Base-by-base conservation (phyloP, 1,140 invertebrate species). In the Diprion similis region DNA sequence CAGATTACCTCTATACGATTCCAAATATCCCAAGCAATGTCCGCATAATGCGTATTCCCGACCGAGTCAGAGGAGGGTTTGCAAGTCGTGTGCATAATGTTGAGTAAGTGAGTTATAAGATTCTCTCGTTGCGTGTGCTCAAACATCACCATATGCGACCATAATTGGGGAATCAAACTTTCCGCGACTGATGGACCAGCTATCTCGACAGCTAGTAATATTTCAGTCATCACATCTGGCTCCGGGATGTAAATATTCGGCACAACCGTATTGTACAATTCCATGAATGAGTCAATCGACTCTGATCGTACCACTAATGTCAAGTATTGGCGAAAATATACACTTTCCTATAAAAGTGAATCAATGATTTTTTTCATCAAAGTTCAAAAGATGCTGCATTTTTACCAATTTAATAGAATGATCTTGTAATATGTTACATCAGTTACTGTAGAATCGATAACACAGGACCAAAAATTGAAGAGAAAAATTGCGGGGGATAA, bases 221-320 rank as follows among this genome's bases (percentile, higher is more conserved):
- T 89, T 88, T 94, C 91, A 79, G 89, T 88, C 89, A 95, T 93
- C 3, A 95, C 90, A 18, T 84, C 85, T 0, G 91, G 90, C 85
- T 96, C 94, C 0, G 96, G 95, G 37, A 93, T 91, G 80, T 96
- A 96, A 64, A 95, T 89, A 82, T 95, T 91, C 3, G 96, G 96
- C 59, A 97, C 93, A 65, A 96, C 81, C 47, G 90, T 89, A 78
- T 94, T 88, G 80, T 97, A 95, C 10, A 92, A 82, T 67, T 91
- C 81, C 85, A 95, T 92, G 59, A 96, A 94, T 71, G 91, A 89
- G 37, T 96, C 93, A 9, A 95, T 83, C 0, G 91, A 86, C 78
- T 93, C 91, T 19, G 89, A 90, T 59, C 90, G 87, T 79, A 89
- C 90, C 51, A 93, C 73, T 8, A 93, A 78, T 3, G 80, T 78